These are phyloP conservation scores for Pammene fasciana DNA, from an alignment of 2,888 invertebrate genomes.

Conservation along the genomic window DNA sequence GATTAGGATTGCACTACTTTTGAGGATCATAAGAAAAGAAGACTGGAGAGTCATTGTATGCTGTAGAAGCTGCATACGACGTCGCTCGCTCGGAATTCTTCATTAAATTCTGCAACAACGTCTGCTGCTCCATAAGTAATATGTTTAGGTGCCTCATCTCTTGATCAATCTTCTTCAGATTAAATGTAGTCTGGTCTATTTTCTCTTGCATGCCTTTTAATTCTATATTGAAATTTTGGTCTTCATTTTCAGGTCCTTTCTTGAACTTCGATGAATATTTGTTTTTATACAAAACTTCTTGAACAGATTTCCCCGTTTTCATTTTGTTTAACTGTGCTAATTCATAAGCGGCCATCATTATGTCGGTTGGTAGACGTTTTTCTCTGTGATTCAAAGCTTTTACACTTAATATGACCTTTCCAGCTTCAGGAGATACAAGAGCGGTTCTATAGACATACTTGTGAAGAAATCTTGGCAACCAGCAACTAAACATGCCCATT, in stretches of 20 bases:
- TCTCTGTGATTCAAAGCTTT: constrained; percentile 92
- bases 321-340: constrained; percentile 89
- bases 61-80: constrained; percentile 55
- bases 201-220: constrained; percentile 86
- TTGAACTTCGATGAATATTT: constrained; percentile 85
- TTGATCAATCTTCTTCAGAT: constrained; percentile 86
- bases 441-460: constrained; percentile 91
- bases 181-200: constrained; percentile 87
- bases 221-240: constrained; percentile 81
- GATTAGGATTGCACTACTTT: constrained; percentile 4
- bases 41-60: constrained; percentile 65
- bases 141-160: constrained; percentile 87
- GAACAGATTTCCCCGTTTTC: constrained; percentile 85
- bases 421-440: constrained; percentile 90
- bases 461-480: constrained; percentile 88
- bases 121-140: constrained; percentile 72
- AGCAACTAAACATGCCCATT: constrained; percentile 90
- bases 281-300: constrained; percentile 83
- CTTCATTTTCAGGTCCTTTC: constrained; percentile 75
- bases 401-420: constrained; percentile 91
- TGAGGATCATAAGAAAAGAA: constrained; percentile 60
- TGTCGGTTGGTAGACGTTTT: constrained; percentile 89
- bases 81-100: constrained; percentile 57
- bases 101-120: constrained; percentile 66
- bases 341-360: constrained; percentile 91